Conservation (phyloP, 2,888 invertebrate species). For the Cancer borealis region DNA sequence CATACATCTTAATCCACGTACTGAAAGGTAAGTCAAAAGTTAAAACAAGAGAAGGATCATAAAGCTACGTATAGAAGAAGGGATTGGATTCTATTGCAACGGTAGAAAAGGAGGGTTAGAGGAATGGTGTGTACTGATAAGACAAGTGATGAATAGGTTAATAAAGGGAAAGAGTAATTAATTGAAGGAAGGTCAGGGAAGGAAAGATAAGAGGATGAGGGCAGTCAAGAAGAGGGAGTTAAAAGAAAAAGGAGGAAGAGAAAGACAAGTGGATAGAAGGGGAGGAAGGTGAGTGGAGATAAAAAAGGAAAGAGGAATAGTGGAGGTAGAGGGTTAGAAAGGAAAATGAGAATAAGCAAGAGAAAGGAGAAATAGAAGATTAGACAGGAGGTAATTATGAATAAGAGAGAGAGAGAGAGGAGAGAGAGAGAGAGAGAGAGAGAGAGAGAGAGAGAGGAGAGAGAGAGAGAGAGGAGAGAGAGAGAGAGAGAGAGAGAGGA, state of each 20-base stretch:
- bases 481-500: constrained; percentile 36
- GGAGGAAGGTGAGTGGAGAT: not conserved
- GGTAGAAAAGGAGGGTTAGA: not conserved
- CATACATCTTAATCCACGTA: constrained; percentile 24
- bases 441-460: not conserved
- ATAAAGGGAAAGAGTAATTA: not conserved
- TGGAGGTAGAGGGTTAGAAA: not conserved
- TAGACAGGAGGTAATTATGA: not conserved
- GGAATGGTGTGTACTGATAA: too few species aligned
- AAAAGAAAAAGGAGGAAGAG: not conserved
- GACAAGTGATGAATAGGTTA: not conserved
- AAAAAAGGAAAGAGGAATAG: not conserved
- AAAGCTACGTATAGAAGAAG: not conserved
- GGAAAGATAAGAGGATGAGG: not conserved
- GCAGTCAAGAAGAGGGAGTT: not conserved
- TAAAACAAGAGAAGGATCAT: not conserved
- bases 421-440: not conserved
- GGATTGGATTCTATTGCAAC: too few species aligned
- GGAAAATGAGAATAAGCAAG: not conserved
- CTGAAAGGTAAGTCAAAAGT: not conserved
- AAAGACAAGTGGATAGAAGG: not conserved
- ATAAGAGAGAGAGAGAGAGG: not conserved
- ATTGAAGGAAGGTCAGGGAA: not conserved
- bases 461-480: not conserved
- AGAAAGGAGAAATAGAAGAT: not conserved